phyloP scores from a whole-genome alignment of 2,113 vertebrate species.

The Microcebus ravelobensis region DNA sequence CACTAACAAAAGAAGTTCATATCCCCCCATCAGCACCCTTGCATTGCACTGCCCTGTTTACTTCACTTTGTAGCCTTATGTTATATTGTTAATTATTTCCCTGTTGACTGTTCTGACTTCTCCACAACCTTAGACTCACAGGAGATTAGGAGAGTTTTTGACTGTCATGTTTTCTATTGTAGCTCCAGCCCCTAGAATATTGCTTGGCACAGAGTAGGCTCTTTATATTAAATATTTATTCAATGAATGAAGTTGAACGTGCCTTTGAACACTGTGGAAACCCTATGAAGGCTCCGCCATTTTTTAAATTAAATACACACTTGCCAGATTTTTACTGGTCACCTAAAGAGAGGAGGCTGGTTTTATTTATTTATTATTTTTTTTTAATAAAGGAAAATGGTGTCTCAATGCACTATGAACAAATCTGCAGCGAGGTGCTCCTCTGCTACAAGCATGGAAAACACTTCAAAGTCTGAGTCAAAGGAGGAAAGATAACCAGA shows the following conservation, averaged over 20 bases:
- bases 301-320: not conserved
- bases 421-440: not conserved
- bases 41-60: fast-evolving
- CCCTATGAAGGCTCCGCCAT: not conserved
- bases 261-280: not conserved
- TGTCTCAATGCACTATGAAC: not conserved
- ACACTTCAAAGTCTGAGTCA: not conserved
- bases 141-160: not conserved
- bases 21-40: not conserved
- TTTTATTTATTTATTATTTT: not conserved
- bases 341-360: not conserved
- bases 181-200: not conserved
- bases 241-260: not conserved
- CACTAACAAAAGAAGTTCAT: not conserved
- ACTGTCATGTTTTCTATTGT: not conserved
- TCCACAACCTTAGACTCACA: not conserved
- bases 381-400: not conserved
- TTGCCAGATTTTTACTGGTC: not conserved
- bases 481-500: not conserved
- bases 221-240: not conserved
- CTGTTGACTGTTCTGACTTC: not conserved
- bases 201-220: not conserved
- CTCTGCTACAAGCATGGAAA: not conserved
- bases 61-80: not conserved
- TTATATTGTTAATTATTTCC: not conserved